Evolutionary conservation across 2,113 vertebrate genomes (phyloP).

Genomic region (Numenius arquata): DNA sequence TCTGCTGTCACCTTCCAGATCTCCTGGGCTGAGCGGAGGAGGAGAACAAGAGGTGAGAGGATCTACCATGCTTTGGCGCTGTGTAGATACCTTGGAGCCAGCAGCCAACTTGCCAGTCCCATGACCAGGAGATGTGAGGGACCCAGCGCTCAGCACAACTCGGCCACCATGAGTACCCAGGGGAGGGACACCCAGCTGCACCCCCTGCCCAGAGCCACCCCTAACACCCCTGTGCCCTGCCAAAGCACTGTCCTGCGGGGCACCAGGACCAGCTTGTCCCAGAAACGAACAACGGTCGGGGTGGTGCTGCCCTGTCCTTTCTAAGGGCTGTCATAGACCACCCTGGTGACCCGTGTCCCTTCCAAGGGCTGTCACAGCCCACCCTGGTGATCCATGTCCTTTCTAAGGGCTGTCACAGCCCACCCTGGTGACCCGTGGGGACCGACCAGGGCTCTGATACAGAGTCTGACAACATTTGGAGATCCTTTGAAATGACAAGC

Average conservation of each 20-base stretch:
- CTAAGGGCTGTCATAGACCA: not conserved
- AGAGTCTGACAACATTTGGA: not conserved
- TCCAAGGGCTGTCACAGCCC: not conserved
- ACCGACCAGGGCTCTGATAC: not conserved
- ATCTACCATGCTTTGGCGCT: not conserved
- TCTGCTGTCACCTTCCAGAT: not conserved
- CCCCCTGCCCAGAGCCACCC: not conserved
- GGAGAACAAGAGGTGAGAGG: not conserved
- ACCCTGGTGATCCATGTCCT: not conserved
- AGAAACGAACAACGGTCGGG: not conserved
- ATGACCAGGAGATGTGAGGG: not conserved
- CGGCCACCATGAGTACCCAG: accelerated
- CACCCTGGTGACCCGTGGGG: not conserved
- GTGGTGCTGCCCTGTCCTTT: not conserved
- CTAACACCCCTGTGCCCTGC: not conserved
- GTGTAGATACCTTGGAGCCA: not conserved
- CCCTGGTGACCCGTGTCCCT: not conserved
- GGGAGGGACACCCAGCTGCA: not conserved
- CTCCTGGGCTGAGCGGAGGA: not conserved
- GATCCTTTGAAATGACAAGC: not conserved
- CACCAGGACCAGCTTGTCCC: not conserved
- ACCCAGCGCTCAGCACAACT: not conserved
- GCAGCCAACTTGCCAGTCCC: no score
- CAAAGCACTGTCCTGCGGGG: not conserved
- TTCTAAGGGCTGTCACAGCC: not conserved